Base-by-base conservation (phyloP, 2,888 invertebrate genomes). In the Apamea sordens region DNA sequence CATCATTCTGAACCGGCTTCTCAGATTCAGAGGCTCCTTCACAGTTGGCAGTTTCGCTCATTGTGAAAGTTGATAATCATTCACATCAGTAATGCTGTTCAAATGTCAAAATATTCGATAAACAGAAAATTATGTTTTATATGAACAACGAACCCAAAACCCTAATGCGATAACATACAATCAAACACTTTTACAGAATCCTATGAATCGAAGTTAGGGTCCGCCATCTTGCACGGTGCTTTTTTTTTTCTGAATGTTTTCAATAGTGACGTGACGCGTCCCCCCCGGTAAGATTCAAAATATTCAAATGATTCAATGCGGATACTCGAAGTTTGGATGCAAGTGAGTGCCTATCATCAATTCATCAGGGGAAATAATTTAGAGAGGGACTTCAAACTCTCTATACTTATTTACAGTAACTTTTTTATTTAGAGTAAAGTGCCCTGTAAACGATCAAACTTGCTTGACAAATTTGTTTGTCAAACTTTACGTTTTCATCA, bases 1-100 rank as follows among this genome's bases (percentile, higher is more conserved):
- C 92, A 83, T 93, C 92, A 86, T 85, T 86, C 83, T 87, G 86
- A 92, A 92, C 96, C 96, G 96, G 96, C 95, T 95, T 95, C 93
- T 94, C 95, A 59, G 88, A 82, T 85, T 93, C 94, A 78, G 92
- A 90, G 89, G 92, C 91, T 83, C 90, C 92, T 83, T 94, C 94
- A 89, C 86, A 92, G 87, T 87, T 93, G 88, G 91, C 90, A 89
- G 89, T 93, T 90, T 95, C 95, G 89, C 94, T 95, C 96, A 95
- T 96, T 77, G 84, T 94, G 89, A 88, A 89, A 90, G 82, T 87
- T 81, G 73, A 79, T 80, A 72, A 65, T 77, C 79, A 75, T 81
- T 84, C 73, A 78, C 81, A 84, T 83, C 85, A 74, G 77, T 77
- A 84, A 77, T 41, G n/a, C 36, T 81, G 69, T 67, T 74, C 73